phyloP scores from a whole-genome alignment of 1,140 invertebrate genomes.

The Sipha flava region DNA sequence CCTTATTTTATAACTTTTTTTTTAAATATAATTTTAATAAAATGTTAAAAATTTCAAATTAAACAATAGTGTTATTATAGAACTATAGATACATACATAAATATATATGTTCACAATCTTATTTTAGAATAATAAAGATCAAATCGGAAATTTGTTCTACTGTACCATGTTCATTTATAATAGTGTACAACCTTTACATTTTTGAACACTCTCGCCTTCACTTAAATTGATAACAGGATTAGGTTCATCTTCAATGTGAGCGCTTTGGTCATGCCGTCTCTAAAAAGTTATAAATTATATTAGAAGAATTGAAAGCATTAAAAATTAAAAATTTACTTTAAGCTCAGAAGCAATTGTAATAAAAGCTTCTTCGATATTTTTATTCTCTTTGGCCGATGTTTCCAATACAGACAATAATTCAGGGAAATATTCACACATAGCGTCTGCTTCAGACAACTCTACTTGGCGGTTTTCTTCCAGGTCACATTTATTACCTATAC shows the following conservation, averaged over 20 bases:
- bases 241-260: slow-evolving; percentile 32
- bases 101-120: not conserved
- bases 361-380: slow-evolving; percentile 87
- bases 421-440: slow-evolving; percentile 71
- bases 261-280: slow-evolving; percentile 35
- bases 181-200: slow-evolving; percentile 24
- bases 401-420: slow-evolving; percentile 78
- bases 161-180: not conserved
- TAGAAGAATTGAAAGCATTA: not conserved
- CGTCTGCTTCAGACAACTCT: slow-evolving; percentile 70
- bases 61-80: not conserved
- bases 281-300: slow-evolving; percentile 1
- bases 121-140: slow-evolving; percentile 7
- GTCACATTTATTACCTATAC: slow-evolving; percentile 76
- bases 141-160: not conserved
- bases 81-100: not conserved
- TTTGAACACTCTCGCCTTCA: slow-evolving; percentile 15
- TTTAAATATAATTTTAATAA: not conserved
- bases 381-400: slow-evolving; percentile 88
- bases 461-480: slow-evolving; percentile 71
- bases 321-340: slow-evolving; percentile 51
- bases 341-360: slow-evolving; percentile 77
- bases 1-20: not conserved
- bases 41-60: not conserved
- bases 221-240: slow-evolving; percentile 16